A percentile compares a stretch with the other conserved stretches of the same genome.
These are phyloP conservation scores for Calyptomena viridis DNA, from an alignment of 2,113 vertebrate genomes.

Conservation along the genomic window DNA sequence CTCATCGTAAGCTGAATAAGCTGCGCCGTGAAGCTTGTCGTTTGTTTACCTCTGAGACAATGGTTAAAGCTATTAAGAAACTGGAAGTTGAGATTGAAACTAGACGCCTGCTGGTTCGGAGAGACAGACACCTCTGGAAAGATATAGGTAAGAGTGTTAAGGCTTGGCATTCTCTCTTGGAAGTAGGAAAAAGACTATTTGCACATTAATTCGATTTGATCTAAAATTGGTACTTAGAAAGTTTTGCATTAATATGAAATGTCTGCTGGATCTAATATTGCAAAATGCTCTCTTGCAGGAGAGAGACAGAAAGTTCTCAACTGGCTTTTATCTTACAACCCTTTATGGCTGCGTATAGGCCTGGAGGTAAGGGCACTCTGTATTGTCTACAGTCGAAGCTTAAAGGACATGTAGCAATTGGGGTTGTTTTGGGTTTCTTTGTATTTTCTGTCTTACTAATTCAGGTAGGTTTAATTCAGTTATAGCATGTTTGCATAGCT, in stretches of 20 bases:
- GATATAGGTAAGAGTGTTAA: constrained; percentile 83
- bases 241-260: not conserved
- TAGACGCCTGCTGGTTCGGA: constrained; percentile 84
- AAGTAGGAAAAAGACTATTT: not conserved
- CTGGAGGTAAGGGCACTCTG: constrained; percentile 82
- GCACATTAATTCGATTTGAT: not conserved
- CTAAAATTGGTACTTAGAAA: not conserved
- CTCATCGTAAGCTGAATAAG: constrained; percentile 82
- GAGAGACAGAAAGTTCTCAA: constrained; percentile 90
- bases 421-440: not conserved
- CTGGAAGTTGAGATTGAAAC: constrained; percentile 89
- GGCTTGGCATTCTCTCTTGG: not conserved
- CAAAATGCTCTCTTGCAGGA: constrained; percentile 71
- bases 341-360: constrained; percentile 93
- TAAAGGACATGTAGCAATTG: not conserved
- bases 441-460: not conserved
- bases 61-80: constrained; percentile 88
- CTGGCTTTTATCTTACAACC: constrained; percentile 94
- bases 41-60: constrained; percentile 83
- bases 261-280: not conserved
- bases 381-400: not conserved
- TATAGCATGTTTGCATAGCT: not conserved
- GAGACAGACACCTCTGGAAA: constrained; percentile 93
- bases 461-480: not conserved
- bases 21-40: constrained; percentile 85